Base-by-base conservation (phyloP, 2,797 vertebrate genomes). In the Sciurus carolinensis region DNA sequence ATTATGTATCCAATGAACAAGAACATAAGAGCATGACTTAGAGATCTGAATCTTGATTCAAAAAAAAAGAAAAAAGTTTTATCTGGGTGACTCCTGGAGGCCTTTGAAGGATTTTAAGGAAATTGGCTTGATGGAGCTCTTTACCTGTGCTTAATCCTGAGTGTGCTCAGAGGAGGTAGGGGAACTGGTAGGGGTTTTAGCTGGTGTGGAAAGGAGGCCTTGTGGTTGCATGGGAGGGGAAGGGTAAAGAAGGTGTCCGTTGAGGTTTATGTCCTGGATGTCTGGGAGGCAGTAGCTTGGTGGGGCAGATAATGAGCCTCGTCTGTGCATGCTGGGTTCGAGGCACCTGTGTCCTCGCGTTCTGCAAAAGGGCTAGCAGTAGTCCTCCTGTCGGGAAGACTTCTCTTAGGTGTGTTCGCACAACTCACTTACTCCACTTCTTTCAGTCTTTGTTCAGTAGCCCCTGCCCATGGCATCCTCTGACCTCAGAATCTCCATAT, bases 401-500 rank as follows among this genome's bases (percentile, higher is more conserved):
- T 13, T 22, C 36, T 28, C 26, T 36, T 24, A 5, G 33, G 67
- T 36, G 4, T 17, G 20, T 83, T 26, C 11, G 15, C 15, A 14
- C 22, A 28, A n/a, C 50, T 64, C 12, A 2, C 62, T 90, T 7
- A 9, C 39, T 62, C 8, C 39, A 39, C 28, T 90, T 22, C 24
- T 2, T 75, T 66, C 33, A 17, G n/a, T 18, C 4, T 50, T 9
- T 28, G 9, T 50, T 15, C n/a, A 1, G 1, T 15, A 33, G 13
- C 30, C 30, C 22, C 33, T 86, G 14, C 33, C 33, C 42, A 24
- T 7, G 36, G 44, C 12, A 0, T 69, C 52, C 42, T 44, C 42
- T 22, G 12, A 42, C 39, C 47, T 36, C 44, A 0, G 1, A 3
- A 8, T 42, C 22, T 50, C 18, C 5, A 22, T 28, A 0, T 22